phyloP scores from a whole-genome alignment of 2,113 vertebrate species.

The Ptyas mucosa region DNA sequence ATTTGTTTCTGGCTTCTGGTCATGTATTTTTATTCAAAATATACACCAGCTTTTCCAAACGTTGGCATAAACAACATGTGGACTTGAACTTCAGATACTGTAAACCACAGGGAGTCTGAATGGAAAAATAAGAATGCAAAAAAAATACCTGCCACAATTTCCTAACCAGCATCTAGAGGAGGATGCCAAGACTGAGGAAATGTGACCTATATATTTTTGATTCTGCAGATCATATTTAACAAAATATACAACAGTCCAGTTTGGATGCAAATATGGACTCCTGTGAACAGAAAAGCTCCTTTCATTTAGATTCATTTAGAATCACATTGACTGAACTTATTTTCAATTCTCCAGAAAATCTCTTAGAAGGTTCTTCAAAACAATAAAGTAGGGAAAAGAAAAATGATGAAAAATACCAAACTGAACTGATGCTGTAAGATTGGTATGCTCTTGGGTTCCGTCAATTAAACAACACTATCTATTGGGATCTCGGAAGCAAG shows the following conservation, averaged over 20 bases:
- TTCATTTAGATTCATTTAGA: background rate
- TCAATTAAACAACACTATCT: background rate
- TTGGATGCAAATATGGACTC: background rate
- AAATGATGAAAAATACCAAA: background rate
- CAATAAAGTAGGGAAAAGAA: background rate
- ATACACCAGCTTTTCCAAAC: background rate
- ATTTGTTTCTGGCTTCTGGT: background rate
- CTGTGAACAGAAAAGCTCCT: background rate
- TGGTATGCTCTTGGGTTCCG: background rate
- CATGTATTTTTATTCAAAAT: background rate
- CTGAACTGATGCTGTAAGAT: background rate
- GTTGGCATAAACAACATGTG: background rate
- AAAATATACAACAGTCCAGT: background rate
- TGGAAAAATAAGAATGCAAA: background rate
- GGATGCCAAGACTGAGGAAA: background rate
- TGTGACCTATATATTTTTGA: background rate
- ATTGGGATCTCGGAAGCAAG: background rate
- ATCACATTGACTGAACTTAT: background rate
- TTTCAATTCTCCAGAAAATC: background rate
- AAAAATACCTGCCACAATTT: background rate
- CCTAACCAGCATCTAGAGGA: background rate
- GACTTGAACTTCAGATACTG: background rate
- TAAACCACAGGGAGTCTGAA: background rate
- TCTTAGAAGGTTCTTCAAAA: background rate
- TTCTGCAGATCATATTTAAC: background rate